These are phyloP conservation scores for Eolophus roseicapilla DNA, from an alignment of 2,113 vertebrate species.

Conservation along the genomic window DNA sequence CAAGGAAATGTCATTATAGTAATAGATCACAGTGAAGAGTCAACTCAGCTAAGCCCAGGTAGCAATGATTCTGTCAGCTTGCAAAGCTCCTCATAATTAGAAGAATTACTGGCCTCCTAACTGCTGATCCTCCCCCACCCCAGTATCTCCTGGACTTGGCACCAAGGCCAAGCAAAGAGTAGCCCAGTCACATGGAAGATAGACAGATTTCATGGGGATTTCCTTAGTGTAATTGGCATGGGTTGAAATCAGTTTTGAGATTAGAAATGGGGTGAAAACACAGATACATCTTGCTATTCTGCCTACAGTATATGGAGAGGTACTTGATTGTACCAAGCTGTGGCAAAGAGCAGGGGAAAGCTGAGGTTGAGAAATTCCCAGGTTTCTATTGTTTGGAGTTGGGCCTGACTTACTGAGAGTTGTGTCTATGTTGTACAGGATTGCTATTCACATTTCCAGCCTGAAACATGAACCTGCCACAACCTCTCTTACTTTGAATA, in stretches of 20 bases:
- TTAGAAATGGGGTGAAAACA: neutral
- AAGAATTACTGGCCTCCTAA: neutral
- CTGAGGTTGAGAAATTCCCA: neutral
- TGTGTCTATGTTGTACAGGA: neutral
- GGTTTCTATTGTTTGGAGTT: neutral
- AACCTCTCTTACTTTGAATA: neutral
- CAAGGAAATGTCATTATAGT: neutral
- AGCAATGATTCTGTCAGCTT: constrained; percentile 6
- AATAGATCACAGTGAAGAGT: neutral
- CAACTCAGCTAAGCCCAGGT: neutral
- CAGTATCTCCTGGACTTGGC: neutral
- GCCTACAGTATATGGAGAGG: neutral
- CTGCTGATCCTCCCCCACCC: neutral
- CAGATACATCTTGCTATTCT: neutral
- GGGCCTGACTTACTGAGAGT: neutral
- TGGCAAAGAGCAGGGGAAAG: neutral
- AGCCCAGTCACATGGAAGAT: neutral
- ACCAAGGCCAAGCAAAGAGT: neutral
- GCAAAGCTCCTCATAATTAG: neutral
- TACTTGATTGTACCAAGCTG: neutral
- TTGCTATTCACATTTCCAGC: neutral
- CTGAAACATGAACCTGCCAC: neutral
- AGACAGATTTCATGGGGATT: neutral
- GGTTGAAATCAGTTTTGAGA: neutral
- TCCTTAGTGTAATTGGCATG: neutral